Evolutionary conservation across 1,140 invertebrate species (phyloP).

Genomic region (Chrysopa pallens): DNA sequence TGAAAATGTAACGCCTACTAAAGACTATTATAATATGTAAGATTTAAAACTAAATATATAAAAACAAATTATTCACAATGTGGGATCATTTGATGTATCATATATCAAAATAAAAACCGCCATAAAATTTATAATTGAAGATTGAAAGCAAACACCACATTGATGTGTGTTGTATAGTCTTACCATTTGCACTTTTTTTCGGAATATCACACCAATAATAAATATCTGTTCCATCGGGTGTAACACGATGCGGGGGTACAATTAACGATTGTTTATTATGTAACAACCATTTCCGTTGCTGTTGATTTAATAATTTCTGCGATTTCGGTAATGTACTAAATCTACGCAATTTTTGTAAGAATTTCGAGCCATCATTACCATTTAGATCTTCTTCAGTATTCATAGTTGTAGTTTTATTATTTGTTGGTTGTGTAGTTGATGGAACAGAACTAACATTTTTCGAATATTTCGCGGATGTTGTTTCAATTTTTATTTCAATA

Average conservation of each 20-base stretch:
- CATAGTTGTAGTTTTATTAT: neutral
- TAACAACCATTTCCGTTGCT: constrained; percentile 11
- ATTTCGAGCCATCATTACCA: constrained; percentile 8
- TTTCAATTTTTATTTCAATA: constrained; percentile 1
- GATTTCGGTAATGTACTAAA: constrained; percentile 23
- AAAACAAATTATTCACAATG: too few relatives aligned
- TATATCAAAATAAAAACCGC: too few relatives aligned
- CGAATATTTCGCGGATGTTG: constrained; percentile 7
- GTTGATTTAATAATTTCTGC: constrained; percentile 8
- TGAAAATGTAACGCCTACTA: too few relatives aligned
- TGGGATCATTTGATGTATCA: too few relatives aligned
- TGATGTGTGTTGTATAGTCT: neutral
- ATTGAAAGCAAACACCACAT: too few relatives aligned
- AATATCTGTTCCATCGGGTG: constrained; percentile 60
- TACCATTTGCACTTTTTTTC: constrained; percentile 30
- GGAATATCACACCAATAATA: constrained; percentile 69
- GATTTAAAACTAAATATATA: too few relatives aligned
- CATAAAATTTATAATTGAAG: too few relatives aligned
- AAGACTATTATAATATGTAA: too few relatives aligned
- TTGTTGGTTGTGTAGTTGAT: neutral
- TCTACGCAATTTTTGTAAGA: constrained; percentile 17
- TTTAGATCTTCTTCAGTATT: constrained; percentile 6
- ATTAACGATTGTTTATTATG: constrained; percentile 14
- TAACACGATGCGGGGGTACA: constrained; percentile 49
- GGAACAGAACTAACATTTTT: constrained; percentile 5